Evolutionary conservation across 2,888 invertebrate species (phyloP).

Genomic region (Troides aeacus): DNA sequence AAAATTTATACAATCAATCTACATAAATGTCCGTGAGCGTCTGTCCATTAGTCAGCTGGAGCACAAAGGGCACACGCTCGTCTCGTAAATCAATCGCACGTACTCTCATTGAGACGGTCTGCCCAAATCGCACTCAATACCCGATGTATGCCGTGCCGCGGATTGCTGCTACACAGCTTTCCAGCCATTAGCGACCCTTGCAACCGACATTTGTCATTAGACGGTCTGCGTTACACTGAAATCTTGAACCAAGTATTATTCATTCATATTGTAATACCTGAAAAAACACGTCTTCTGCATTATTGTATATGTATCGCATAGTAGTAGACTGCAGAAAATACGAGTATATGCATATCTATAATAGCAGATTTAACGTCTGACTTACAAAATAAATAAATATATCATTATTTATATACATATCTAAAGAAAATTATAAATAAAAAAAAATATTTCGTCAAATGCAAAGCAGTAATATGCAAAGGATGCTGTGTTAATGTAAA

Average conservation of each 20-base stretch:
- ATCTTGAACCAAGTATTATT: conserved; percentile 15
- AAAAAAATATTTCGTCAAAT: too few species aligned
- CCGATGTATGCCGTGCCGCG: conserved; percentile 50
- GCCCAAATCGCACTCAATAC: conserved; percentile 77
- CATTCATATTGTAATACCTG: not conserved
- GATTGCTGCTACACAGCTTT: conserved; percentile 53
- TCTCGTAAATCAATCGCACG: conserved; percentile 78
- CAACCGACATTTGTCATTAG: conserved; percentile 63
- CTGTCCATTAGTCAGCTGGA: conserved; percentile 78
- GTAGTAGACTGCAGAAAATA: not conserved
- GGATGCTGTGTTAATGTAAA: not conserved
- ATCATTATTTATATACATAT: too few species aligned
- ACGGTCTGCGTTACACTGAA: conserved; percentile 28
- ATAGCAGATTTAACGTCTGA: too few species aligned
- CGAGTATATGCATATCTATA: not conserved
- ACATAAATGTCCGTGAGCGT: conserved; percentile 80
- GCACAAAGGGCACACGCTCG: conserved; percentile 79
- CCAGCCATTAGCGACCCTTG: conserved; percentile 72
- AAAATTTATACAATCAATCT: conserved; percentile 81
- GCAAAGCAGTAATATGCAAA: not conserved
- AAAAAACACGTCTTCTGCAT: not conserved
- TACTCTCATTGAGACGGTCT: conserved; percentile 73
- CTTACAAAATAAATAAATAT: too few species aligned
- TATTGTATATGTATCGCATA: not conserved
- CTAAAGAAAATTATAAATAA: too few species aligned